These are phyloP conservation scores for Gambelia wislizenii DNA, from an alignment of 2,797 vertebrate species.

Conservation along the genomic window DNA sequence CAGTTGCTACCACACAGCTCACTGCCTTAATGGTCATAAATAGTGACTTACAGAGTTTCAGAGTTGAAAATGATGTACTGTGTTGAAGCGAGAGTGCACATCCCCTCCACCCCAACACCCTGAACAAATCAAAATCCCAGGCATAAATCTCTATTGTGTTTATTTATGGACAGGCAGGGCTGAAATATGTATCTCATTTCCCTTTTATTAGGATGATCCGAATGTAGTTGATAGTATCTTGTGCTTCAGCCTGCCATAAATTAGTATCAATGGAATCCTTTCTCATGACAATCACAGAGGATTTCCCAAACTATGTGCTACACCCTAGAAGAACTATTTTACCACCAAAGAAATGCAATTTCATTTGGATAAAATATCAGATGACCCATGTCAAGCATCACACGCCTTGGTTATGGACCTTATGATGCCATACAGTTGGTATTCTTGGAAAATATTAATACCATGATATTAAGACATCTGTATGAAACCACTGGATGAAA, in stretches of 20 bases:
- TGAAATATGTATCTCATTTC: background rate
- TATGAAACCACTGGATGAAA: background rate
- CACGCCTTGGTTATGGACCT: background rate
- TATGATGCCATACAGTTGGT: background rate
- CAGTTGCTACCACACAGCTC: background rate
- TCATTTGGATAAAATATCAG: background rate
- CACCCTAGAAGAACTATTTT: background rate
- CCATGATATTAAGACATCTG: background rate
- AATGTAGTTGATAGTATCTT: background rate
- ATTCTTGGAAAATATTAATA: background rate
- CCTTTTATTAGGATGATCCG: background rate
- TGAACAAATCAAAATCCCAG: background rate
- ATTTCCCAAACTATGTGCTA: background rate
- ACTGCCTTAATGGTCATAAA: background rate
- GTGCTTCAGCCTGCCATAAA: background rate
- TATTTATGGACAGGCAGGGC: background rate
- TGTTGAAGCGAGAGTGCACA: background rate
- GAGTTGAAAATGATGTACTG: slow-evolving; percentile 2
- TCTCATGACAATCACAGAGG: background rate
- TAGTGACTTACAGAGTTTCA: background rate
- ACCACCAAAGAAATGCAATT: background rate
- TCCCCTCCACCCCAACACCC: background rate
- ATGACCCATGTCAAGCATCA: background rate
- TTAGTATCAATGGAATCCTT: background rate
- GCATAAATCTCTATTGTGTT: background rate